These are phyloP conservation scores for Cephus pulcher DNA, from an alignment of 2,888 invertebrate species.

Conservation along the genomic window DNA sequence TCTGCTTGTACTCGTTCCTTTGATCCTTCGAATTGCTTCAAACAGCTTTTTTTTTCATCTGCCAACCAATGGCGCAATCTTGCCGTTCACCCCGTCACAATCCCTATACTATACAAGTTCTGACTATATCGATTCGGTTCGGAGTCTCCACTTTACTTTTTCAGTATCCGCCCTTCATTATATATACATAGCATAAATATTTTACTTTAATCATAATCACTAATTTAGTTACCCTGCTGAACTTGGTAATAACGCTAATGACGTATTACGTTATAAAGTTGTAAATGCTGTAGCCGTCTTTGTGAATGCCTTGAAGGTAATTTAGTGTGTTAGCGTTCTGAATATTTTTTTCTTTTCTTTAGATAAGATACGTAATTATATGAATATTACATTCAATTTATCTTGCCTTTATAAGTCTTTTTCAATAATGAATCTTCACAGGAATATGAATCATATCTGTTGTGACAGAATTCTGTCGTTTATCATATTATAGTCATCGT, in stretches of 20 bases:
- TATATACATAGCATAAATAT: neutral
- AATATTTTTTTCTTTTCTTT: neutral
- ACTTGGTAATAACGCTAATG: neutral
- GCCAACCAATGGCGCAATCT: neutral
- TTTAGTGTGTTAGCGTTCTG: neutral
- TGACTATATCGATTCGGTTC: constrained; percentile 33
- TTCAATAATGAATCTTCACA: neutral
- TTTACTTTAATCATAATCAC: neutral
- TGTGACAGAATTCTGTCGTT: neutral
- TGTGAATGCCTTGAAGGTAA: neutral
- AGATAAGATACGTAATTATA: neutral
- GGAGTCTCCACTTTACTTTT: constrained; percentile 19
- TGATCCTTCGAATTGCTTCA: neutral
- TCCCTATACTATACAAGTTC: constrained; percentile 11
- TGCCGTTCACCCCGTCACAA: neutral
- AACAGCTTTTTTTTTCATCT: neutral
- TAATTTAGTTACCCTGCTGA: neutral
- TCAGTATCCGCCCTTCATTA: constrained; percentile 6
- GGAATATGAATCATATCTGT: neutral
- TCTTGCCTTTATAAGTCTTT: neutral
- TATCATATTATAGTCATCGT: neutral
- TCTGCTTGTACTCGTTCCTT: neutral
- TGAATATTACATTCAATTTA: neutral
- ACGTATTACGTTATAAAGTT: neutral
- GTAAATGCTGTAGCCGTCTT: neutral